A percentile compares a stretch with the other conserved stretches of the same genome.
Conservation (phyloP, 1,140 invertebrate species). For the Linepithema humile region DNA sequence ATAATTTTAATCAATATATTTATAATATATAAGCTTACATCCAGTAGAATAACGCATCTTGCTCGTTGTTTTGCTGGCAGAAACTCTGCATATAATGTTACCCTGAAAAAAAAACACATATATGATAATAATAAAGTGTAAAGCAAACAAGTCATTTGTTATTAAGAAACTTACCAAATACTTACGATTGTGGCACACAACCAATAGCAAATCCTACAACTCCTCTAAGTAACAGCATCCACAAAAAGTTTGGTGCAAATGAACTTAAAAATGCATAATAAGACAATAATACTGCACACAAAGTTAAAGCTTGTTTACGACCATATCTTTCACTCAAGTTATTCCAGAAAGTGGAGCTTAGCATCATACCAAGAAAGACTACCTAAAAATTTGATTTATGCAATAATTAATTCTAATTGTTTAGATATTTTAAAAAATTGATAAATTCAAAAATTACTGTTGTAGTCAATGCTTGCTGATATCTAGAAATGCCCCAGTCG, state of each 20-base stretch:
- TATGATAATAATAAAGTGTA: constrained; percentile 16
- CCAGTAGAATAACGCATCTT: constrained; percentile 96
- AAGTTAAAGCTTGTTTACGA: constrained; percentile 93
- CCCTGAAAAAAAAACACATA: constrained; percentile 85
- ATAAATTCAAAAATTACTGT: constrained; percentile 84
- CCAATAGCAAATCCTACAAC: constrained; percentile 98
- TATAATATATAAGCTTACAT: constrained; percentile 89
- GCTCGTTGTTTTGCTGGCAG: constrained; percentile 96
- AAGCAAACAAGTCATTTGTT: constrained; percentile 9
- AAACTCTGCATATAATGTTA: constrained; percentile 98
- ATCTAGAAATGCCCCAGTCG: constrained; percentile 95
- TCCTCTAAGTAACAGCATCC: constrained; percentile 95
- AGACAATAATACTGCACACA: constrained; percentile 95
- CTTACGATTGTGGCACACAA: constrained; percentile 98
- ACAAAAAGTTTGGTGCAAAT: constrained; percentile 95
- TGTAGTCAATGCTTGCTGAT: constrained; percentile 90
- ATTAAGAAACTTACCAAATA: constrained; percentile 72
- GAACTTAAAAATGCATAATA: constrained; percentile 96
- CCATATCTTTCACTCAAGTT: constrained; percentile 98
- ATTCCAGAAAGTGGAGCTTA: constrained; percentile 98
- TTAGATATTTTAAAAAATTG: neutral
- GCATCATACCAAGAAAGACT: constrained; percentile 98
- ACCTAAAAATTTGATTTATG: constrained; percentile 85
- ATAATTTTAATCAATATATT: constrained; percentile 17
- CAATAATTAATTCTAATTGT: constrained; percentile 14